These are phyloP conservation scores for Hyphantria cunea DNA, from an alignment of 1,140 invertebrate species.

Conservation along the genomic window DNA sequence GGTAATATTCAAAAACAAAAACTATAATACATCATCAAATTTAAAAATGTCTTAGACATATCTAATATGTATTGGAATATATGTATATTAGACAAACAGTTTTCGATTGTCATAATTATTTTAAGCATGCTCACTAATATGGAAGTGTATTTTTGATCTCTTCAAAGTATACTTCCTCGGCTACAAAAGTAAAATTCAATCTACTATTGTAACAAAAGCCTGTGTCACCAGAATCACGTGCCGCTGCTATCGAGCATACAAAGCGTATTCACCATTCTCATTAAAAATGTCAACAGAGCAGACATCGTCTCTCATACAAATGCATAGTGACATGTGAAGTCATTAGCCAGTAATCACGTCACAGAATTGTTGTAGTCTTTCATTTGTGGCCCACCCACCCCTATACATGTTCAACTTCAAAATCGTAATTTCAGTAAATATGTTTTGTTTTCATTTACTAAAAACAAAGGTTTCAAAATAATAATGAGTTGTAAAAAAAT, in stretches of 20 bases:
- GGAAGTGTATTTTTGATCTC: background rate
- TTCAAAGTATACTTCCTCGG: too few relatives aligned
- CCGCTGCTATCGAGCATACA: constrained; percentile 3
- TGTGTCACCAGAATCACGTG: background rate
- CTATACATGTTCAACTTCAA: constrained; percentile 24
- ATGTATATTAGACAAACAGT: too few relatives aligned
- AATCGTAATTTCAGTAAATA: constrained; percentile 5
- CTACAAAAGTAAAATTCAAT: too few relatives aligned
- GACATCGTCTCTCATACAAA: constrained; percentile 31
- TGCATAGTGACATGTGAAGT: constrained; percentile 40
- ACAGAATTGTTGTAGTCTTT: constrained; percentile 21
- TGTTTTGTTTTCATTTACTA: background rate
- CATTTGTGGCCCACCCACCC: constrained; percentile 21
- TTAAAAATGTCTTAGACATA: too few relatives aligned
- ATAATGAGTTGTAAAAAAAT: background rate
- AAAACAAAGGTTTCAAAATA: background rate
- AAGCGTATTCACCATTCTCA: constrained; percentile 43
- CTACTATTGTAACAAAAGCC: constrained; percentile 13
- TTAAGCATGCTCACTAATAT: background rate
- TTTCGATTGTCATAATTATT: too few relatives aligned
- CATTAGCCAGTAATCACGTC: constrained; percentile 44
- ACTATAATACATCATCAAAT: too few relatives aligned
- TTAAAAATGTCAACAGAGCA: constrained; percentile 48
- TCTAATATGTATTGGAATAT: too few relatives aligned
- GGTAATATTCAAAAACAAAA: too few relatives aligned